phyloP scores from a whole-genome alignment of 1,140 invertebrate species.

The Drosophila burlai region DNA sequence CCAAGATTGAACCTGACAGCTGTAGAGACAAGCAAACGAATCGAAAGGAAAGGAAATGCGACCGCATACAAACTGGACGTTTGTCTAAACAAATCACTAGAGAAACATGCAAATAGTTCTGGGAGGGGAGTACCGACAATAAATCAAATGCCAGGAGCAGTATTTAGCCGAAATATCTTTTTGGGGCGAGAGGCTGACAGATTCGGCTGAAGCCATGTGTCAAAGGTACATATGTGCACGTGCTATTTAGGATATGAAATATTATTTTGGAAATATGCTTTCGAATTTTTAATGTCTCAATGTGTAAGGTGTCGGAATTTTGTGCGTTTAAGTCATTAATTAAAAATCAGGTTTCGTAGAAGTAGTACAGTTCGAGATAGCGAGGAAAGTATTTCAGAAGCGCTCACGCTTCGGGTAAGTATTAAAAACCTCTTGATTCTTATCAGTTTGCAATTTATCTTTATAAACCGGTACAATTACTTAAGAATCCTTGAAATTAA shows the following conservation, averaged over 20 bases:
- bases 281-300: background rate
- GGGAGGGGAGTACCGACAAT: slow-evolving; percentile 36
- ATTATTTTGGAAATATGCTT: background rate
- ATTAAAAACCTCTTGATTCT: background rate
- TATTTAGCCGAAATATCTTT: slow-evolving; percentile 71
- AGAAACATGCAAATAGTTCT: slow-evolving; percentile 50
- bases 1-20: slow-evolving; percentile 72
- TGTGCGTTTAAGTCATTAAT: no score
- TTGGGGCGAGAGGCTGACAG: slow-evolving; percentile 39
- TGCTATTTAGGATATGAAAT: background rate
- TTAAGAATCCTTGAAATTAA: background rate
- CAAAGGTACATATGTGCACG: background rate
- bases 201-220: slow-evolving; percentile 25
- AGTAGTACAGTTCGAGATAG: background rate
- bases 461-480: background rate
- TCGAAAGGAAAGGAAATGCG: slow-evolving; percentile 32
- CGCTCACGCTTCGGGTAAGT: background rate
- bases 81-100: slow-evolving; percentile 77
- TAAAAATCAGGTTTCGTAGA: background rate
- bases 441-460: background rate
- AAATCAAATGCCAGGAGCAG: slow-evolving; percentile 74
- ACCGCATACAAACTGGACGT: slow-evolving; percentile 44
- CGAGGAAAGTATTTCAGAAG: background rate
- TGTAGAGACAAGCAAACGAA: slow-evolving; percentile 62
- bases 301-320: background rate